phyloP scores from a whole-genome alignment of 2,888 invertebrate species.

The Ethmia dodecea region DNA sequence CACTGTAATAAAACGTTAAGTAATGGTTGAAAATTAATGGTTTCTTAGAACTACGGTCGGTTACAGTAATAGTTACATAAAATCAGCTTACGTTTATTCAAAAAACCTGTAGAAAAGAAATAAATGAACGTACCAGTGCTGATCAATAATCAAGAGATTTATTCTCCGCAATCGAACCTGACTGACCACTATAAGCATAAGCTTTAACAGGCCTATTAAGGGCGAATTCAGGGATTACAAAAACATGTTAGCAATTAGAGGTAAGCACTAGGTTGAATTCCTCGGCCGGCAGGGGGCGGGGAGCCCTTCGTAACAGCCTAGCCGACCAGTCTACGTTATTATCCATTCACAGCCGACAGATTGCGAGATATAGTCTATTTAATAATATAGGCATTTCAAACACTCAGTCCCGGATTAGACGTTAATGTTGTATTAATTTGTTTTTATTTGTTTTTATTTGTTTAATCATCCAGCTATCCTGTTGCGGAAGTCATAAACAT shows the following conservation, averaged over 20 bases:
- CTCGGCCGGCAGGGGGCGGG: slow-evolving; percentile 42
- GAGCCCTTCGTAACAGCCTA: slow-evolving; percentile 46
- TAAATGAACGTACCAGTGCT: too few species aligned
- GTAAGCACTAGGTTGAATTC: slow-evolving; percentile 50
- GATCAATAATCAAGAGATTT: slow-evolving; percentile 18
- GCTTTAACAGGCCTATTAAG: slow-evolving; percentile 38
- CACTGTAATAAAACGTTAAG: too few species aligned
- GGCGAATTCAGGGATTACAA: slow-evolving; percentile 46
- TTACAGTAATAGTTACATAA: too few species aligned
- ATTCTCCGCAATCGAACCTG: slow-evolving; percentile 13
- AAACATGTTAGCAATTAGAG: slow-evolving; percentile 56
- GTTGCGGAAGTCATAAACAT: too few species aligned
- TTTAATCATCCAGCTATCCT: too few species aligned
- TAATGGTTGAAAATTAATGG: too few species aligned
- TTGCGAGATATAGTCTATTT: slow-evolving; percentile 56
- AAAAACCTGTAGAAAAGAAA: not conserved
- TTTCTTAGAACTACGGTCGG: too few species aligned
- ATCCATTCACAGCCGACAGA: slow-evolving; percentile 57
- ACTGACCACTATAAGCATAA: slow-evolving; percentile 1
- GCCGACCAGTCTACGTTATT: slow-evolving; percentile 40
- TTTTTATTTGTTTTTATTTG: not conserved
- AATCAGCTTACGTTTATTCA: too few species aligned
- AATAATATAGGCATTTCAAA: slow-evolving; percentile 46
- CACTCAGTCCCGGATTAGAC: slow-evolving; percentile 35
- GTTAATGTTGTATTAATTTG: slow-evolving; percentile 24